Evolutionary conservation across 2,113 vertebrate genomes (phyloP), one percentile per base, ranked within the genome.

Genomic region (Tyrannus savana): DNA sequence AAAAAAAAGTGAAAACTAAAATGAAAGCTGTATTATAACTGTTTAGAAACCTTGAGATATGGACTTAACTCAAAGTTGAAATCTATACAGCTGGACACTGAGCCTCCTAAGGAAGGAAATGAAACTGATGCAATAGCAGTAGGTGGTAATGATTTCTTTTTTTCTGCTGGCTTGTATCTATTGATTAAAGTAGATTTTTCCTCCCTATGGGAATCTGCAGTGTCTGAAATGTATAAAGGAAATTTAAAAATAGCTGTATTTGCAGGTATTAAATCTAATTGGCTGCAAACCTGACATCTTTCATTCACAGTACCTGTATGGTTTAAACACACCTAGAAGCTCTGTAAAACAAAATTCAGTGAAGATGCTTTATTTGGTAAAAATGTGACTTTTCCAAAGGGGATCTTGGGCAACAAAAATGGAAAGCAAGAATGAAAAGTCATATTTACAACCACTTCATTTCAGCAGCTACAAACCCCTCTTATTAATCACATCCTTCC

Each of bases 151-250:
- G 53, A 66, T 79, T 87, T 84, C 82, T 68, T 71, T 68, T 71
- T 81, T 84, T 66, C 47, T 80, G 7, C 55, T 94, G 67, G 33
- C 67, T 77, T 83, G 23, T 87, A 12, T 83, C 78, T 90, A 63
- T 77, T 74, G 87, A 86, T 94, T 90, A 74, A 93, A 96, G 60
- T 35, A 81, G 47, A 88, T 93, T 96, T 88, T n/a, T 80, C 24
- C 24, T 77, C 47, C 72, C 35, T 56, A 14, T 77, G 60, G 63
- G 92, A 89, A 91, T 87, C 56, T 78, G 31, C 15, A 72, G 74
- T 86, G 33, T 60, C 60, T 90, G 75, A 91, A 93, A 93, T 78
- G 31, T 71, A 71, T 67, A 88, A 93, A 85, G 44, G 55, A 94
- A 86, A 90, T 88, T 67, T 80, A 88, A 79, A 85, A 85, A 55